Conservation (phyloP, 2,113 vertebrate genomes). For the Sprattus sprattus region DNA sequence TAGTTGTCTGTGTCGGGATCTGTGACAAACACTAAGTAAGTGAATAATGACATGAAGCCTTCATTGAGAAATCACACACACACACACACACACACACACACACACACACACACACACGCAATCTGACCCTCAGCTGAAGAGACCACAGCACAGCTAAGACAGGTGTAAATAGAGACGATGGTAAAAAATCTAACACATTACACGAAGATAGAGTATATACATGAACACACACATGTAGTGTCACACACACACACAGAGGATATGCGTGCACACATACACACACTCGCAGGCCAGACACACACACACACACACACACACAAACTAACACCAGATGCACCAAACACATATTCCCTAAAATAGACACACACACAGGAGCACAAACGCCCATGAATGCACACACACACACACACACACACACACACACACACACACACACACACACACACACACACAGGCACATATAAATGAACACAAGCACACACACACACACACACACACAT, state of each 20-base stretch:
- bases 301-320: conserved; percentile 1
- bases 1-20: neutral
- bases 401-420: neutral
- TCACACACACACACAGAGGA: neutral
- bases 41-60: neutral
- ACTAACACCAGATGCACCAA: neutral
- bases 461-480: neutral
- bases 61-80: neutral
- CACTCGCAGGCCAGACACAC: neutral
- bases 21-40: neutral
- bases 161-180: no score
- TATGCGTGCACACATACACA: neutral
- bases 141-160: no score
- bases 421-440: neutral
- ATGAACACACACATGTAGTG: neutral
- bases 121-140: no score
- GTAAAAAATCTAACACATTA: neutral
- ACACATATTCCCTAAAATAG: neutral
- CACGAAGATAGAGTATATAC: neutral
- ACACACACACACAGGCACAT: neutral
- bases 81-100: neutral
- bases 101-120: neutral
- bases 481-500: neutral
- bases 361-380: neutral
- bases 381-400: no score